Conservation (phyloP, 1,140 invertebrate genomes). For the Lethocerus indicus region DNA sequence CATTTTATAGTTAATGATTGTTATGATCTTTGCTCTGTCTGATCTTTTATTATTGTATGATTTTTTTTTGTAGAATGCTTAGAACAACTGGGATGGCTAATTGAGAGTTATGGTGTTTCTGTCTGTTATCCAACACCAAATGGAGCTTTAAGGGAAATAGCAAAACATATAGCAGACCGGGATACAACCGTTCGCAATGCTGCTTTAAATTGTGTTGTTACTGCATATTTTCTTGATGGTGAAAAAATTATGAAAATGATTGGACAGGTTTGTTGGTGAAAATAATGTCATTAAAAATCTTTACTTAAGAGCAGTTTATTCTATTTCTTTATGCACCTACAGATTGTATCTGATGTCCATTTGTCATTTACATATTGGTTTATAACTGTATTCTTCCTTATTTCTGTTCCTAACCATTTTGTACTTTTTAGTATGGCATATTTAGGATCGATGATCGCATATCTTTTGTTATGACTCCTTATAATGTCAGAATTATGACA, state of each 20-base stretch:
- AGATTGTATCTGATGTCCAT: too few relatives aligned
- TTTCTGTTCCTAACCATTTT: too few relatives aligned
- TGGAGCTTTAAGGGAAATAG: slow-evolving; percentile 59
- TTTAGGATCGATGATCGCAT: too few relatives aligned
- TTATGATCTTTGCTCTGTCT: neutral
- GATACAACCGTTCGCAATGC: slow-evolving; percentile 94
- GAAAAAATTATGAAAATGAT: slow-evolving; percentile 68
- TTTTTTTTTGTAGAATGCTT: slow-evolving; percentile 54
- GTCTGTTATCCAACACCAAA: slow-evolving; percentile 64
- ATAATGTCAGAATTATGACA: too few relatives aligned
- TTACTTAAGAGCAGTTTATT: too few relatives aligned
- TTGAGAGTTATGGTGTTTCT: slow-evolving; percentile 70
- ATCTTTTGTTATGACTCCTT: too few relatives aligned
- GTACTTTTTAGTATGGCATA: too few relatives aligned
- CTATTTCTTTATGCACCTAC: too few relatives aligned
- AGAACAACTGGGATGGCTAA: slow-evolving; percentile 72
- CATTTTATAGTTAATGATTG: neutral
- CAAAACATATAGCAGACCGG: slow-evolving; percentile 84
- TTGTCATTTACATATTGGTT: too few relatives aligned
- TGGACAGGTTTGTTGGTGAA: slow-evolving; percentile 52
- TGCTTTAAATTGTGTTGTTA: slow-evolving; percentile 83
- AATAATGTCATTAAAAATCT: too few relatives aligned
- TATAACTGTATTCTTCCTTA: too few relatives aligned
- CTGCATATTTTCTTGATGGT: slow-evolving; percentile 78
- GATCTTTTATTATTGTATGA: neutral